Evolutionary conservation across 2,888 invertebrate species (phyloP), one percentile per base, ranked within the genome.

Genomic region (Nesidiocoris tenuis): DNA sequence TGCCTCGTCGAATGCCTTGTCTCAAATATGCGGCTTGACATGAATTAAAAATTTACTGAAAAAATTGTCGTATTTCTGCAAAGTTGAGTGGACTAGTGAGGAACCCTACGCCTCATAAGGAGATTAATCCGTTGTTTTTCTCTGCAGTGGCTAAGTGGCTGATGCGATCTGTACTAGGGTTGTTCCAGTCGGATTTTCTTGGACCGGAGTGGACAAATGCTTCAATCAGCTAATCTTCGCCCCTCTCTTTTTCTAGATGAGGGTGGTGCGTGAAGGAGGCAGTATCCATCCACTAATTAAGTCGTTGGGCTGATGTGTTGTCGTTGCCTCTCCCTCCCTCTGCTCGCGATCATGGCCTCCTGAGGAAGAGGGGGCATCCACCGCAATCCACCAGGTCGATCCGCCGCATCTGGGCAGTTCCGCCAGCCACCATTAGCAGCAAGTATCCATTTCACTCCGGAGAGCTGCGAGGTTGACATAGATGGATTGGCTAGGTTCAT

Each of bases 401-500:
- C 39, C 39, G 12, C 39, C 39, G 39, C 39, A 39, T 39, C 39
- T 12, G 5, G 39, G 39, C 39, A 39, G 39, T 39, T 39, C 39
- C 39, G 39, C 39, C 39, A 39, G 39, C 39, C 39, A 39, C 39
- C 39, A 39, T 39, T 39, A 39, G 39, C 39, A 39, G 39, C 65
- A 39, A 25, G 65, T 65, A 65, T 65, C 39, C 65, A 65, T 65
- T 65, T 65, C 65, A 65, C 39, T 39, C 65, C 18, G 25, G n/a
- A 39, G 39, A 18, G 18, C 18, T n/a, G 23, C 24, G 63, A 24
- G 25, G 25, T 12, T 65, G 65, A 65, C 65, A 65, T 24, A 65
- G 65, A 65, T 65, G 65, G 65, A 65, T 65, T 39, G 65, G 39
- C 39, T 39, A 39, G 25, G 65, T 65, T 65, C 65, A 65, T 65